Conservation (phyloP, 2,113 vertebrate species). For the Rhadina sibilatrix region DNA sequence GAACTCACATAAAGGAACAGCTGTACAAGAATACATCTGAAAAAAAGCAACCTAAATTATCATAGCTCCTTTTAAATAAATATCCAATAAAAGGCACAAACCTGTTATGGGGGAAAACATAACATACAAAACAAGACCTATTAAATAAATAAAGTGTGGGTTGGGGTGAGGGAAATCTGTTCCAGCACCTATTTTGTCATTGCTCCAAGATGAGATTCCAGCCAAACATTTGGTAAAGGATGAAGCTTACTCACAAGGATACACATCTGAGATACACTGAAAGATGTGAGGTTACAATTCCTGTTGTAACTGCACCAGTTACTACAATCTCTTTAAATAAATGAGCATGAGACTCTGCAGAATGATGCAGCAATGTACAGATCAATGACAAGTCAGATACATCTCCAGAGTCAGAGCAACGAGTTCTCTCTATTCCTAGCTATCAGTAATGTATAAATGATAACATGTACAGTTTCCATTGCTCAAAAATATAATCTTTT, state of each 20-base stretch:
- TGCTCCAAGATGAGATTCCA: conserved; percentile 20
- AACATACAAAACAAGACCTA: conserved; percentile 36
- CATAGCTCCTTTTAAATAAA: conserved; percentile 61
- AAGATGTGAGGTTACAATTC: not conserved
- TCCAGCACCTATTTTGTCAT: conserved; percentile 48
- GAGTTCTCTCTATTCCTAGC: conserved; percentile 28
- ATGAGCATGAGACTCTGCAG: not conserved
- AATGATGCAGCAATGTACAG: not conserved
- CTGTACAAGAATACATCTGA: conserved; percentile 35
- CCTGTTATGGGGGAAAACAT: conserved; percentile 19
- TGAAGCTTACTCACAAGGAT: not conserved
- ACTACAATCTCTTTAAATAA: conserved; percentile 46
- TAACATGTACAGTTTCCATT: conserved; percentile 63
- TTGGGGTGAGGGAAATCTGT: conserved; percentile 10
- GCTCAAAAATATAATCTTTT: conserved; percentile 74
- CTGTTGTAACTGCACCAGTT: conserved; percentile 14
- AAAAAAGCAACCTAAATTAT: conserved; percentile 15
- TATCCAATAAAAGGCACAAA: conserved; percentile 66
- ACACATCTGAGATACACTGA: not conserved
- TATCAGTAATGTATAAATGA: conserved; percentile 53
- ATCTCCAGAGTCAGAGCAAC: conserved; percentile 34
- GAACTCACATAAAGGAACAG: conserved; percentile 5
- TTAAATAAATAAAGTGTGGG: conserved; percentile 52
- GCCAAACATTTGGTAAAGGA: conserved; percentile 14
- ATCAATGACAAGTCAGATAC: conserved; percentile 26